Base-by-base conservation (phyloP, 1,140 invertebrate genomes). In the Scaptomyza hsui region DNA sequence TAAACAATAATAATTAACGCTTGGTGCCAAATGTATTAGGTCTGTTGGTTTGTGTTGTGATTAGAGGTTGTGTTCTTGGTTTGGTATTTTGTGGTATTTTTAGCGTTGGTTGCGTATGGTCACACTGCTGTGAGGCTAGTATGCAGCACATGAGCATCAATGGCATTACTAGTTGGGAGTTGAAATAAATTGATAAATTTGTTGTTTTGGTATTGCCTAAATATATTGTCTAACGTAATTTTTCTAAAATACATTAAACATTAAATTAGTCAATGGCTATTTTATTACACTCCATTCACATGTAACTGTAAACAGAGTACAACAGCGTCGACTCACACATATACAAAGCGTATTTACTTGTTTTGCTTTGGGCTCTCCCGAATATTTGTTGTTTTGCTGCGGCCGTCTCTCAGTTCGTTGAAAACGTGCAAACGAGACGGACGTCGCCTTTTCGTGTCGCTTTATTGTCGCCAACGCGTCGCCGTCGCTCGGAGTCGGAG, bases 401-500 rank as follows among this genome's bases (percentile, higher is more conserved):
- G 35, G 32, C 32, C 32, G 10, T 1, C 29, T 24, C 53, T 72
- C 53, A 72, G 68, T 72, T 72, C 62, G 68, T 72, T 68, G 12
- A 24, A 45, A 68, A 51, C 70, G 70, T 57, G 63, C 69, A 67
- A 45, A 47, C 62, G 24, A 60, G 53, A 24, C 69, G 63, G 69
- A 72, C 64, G 70, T 72, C 16, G 9, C 4, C 7, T 55, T 42
- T 51, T 61, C 39, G 62, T 53, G 55, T 72, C 44, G 69, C 18
- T 42, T 48, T 32, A 57, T 60, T 35, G 62, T 72, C 47, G 62
- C 55, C 37, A 65, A 53, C 55, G 63, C 56, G 70, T 72, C 64
- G 70, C 70, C 55, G 62, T 68, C 63, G 41, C 63, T 60, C 69
- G 62, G 62, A 67, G 62, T 72, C 69, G 69, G 53, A 65, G 68